Evolutionary conservation across 2,113 vertebrate genomes (phyloP), one percentile per base, ranked within the genome.

Genomic region (Pachypanchax playfairii): DNA sequence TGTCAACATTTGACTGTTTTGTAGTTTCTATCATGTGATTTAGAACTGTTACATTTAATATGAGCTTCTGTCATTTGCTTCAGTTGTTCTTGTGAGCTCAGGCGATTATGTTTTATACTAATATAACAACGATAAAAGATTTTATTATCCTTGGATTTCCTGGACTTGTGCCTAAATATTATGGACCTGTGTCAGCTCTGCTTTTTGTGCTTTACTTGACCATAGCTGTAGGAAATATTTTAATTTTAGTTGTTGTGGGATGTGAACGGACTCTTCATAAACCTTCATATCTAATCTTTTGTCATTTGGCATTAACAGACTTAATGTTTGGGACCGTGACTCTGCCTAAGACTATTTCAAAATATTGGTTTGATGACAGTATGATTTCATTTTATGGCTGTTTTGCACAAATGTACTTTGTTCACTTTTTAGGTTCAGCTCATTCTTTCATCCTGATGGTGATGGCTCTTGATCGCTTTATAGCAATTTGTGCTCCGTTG

Each of bases 381-480:
- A 38, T 74, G 11, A 62, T 87, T 25, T 76, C 69, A 5, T 89
- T 85, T 33, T 44, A 59, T 0, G 43, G 20, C 12, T 90, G 87
- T 33, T 87, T 89, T 33, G 41, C 36, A 2, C 87, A 90, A 44
- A 88, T 88, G 85, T 88, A 68, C 54, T 87, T 90, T 70, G 75
- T 88, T 1, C 85, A 89, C 72, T 83, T 47, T 28, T 41, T 87
- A 24, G 82, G 72, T 5, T 20, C 84, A 0, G 9, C 39, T 18
- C 82, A 75, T 28, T 89, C 84, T 15, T 83, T 85, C 28, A 68
- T 90, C 14, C 24, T 90, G 65, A 80, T 82, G 72, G 60, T 86
- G 36, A 89, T 90, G 88, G 84, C 88, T 4, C 49, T 86, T 2
- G 88, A 88, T 75, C 85, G 88, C 7, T 86, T 86, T 17, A 35